Evolutionary conservation across 2,888 invertebrate species (phyloP).

Genomic region (Platycheirus albimanus): DNA sequence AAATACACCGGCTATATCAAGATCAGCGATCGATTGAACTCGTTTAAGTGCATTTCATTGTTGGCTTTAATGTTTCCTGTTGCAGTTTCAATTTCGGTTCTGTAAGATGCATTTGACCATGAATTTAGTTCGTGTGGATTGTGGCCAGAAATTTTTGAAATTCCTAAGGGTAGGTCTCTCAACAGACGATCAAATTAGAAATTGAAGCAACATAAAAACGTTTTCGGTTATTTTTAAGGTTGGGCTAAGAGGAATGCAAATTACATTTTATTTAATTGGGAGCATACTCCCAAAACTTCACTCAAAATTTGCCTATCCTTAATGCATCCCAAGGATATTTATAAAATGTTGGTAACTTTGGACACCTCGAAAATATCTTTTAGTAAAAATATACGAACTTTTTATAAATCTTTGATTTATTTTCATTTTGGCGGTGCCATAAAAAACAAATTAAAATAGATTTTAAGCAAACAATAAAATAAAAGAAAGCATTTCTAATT

Average conservation of each 20-base stretch:
- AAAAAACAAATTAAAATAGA: no score
- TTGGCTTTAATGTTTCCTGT: conserved; percentile 18
- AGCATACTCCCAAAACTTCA: no score
- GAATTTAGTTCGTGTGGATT: conserved; percentile 36
- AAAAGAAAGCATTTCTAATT: no score
- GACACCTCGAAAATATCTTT: no score
- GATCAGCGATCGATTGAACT: conserved; percentile 39
- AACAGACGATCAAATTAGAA: conserved; percentile 1
- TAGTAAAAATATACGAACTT: no score
- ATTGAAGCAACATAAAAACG: background rate
- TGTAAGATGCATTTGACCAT: conserved; percentile 40
- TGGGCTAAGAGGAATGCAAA: background rate
- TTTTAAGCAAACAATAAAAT: no score
- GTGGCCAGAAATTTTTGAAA: conserved; percentile 18
- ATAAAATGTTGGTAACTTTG: no score
- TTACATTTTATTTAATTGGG: no score
- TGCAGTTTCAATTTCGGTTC: conserved; percentile 7
- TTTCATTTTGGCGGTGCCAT: no score
- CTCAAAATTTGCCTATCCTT: no score
- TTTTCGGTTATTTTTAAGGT: conserved; percentile 1
- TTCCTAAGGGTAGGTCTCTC: conserved; percentile 6
- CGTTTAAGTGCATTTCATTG: conserved; percentile 26
- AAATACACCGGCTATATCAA: conserved; percentile 9
- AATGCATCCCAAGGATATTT: no score
- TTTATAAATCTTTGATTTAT: no score